A percentile compares a stretch with the other conserved stretches of the same genome.
Conservation (phyloP, 2,888 invertebrate species). For the Blastobasis lacticolella region DNA sequence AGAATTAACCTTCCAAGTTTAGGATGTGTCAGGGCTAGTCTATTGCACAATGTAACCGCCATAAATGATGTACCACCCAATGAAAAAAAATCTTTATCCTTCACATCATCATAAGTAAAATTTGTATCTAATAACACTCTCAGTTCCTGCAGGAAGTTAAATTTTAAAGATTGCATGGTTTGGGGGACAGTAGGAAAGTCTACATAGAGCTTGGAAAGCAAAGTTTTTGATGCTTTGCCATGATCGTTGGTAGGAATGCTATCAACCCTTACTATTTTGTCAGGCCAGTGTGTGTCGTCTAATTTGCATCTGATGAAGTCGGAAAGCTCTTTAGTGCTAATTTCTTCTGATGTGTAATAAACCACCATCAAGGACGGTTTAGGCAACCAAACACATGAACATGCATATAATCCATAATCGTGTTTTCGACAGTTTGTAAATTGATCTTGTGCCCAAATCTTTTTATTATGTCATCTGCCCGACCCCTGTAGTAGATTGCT, state of each 20-base stretch:
- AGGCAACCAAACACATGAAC: constrained; percentile 72
- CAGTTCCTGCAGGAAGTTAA: constrained; percentile 39
- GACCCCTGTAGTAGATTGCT: constrained; percentile 76
- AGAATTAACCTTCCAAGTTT: constrained; percentile 63
- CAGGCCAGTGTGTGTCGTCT: constrained; percentile 75
- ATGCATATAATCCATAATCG: constrained; percentile 55
- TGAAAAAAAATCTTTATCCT: constrained; percentile 67
- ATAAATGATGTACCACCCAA: constrained; percentile 82
- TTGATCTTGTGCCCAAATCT: constrained; percentile 83
- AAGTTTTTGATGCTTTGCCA: constrained; percentile 78
- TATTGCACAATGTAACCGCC: constrained; percentile 77
- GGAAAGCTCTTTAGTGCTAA: constrained; percentile 44
- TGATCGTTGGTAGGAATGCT: constrained; percentile 77
- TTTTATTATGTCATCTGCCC: constrained; percentile 82
- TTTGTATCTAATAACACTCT: constrained; percentile 27
- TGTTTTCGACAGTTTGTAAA: constrained; percentile 72
- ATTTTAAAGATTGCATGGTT: constrained; percentile 28
- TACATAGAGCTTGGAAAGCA: constrained; percentile 54
- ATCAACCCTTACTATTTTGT: constrained; percentile 75
- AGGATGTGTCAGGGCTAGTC: constrained; percentile 59
- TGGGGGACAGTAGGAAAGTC: constrained; percentile 24
- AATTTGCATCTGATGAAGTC: constrained; percentile 59
- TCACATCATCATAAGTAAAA: constrained; percentile 45
- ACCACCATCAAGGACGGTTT: constrained; percentile 61
- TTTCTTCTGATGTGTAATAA: constrained; percentile 59